Conservation (phyloP, 2,797 vertebrate genomes). For the Schizopygopsis pylzovi region DNA sequence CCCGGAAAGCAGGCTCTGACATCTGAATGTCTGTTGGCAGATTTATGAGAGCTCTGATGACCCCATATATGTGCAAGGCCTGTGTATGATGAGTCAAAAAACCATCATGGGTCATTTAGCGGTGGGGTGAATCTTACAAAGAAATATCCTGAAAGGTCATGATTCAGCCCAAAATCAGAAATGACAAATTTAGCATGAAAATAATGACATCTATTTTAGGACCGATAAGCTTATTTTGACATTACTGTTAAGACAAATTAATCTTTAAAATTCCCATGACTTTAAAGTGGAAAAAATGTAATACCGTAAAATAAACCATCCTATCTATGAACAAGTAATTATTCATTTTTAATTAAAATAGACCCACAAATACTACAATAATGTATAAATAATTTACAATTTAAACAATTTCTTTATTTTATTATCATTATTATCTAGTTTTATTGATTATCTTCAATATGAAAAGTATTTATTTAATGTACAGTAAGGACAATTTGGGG, state of each 20-base stretch:
- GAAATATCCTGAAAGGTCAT: conserved; percentile 12
- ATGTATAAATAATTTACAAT: neutral
- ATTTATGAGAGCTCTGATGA: conserved; percentile 38
- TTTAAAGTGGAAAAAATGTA: neutral
- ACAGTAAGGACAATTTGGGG: neutral
- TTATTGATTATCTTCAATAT: neutral
- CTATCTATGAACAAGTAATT: neutral
- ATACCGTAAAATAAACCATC: neutral
- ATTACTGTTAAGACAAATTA: neutral
- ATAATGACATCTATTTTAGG: conserved; percentile 5
- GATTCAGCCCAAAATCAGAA: conserved; percentile 20
- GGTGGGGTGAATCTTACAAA: conserved; percentile 7
- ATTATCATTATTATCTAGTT: neutral
- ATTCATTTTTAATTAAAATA: neutral
- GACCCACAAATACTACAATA: neutral
- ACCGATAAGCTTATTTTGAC: neutral
- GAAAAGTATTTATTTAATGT: neutral
- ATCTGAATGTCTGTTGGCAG: conserved; percentile 45
- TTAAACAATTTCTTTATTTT: neutral
- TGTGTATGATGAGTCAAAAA: neutral
- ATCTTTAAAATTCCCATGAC: neutral
- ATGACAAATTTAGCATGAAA: neutral
- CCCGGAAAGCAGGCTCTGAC: conserved; percentile 53
- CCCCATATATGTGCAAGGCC: conserved; percentile 7
- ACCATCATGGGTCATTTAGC: neutral